Conservation (phyloP, 1,140 invertebrate species). For the Marisa cornuarietis region DNA sequence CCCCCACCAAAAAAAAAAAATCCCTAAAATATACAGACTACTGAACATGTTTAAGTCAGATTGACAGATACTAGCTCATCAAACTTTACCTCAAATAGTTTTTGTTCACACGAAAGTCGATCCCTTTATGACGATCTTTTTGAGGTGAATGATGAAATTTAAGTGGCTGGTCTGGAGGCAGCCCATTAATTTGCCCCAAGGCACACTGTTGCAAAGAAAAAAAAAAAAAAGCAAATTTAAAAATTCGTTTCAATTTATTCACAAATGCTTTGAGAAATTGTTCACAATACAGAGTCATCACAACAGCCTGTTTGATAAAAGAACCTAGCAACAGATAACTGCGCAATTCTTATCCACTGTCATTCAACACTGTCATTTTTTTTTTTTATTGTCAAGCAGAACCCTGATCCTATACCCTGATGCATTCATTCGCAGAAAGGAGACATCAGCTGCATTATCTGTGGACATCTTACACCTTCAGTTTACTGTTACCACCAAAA, state of each 20-base stretch:
- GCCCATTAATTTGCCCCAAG: constrained; percentile 3
- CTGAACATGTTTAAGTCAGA: too few species aligned
- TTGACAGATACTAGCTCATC: too few species aligned
- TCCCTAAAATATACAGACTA: not conserved
- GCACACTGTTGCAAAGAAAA: not conserved
- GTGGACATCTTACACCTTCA: too few species aligned
- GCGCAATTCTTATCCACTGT: not conserved
- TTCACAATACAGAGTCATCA: not conserved
- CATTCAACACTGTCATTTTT: not conserved
- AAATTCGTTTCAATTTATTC: not conserved
- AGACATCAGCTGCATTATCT: too few species aligned
- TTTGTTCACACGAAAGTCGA: constrained; percentile 11
- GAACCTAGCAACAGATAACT: not conserved
- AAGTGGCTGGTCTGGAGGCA: constrained; percentile 9
- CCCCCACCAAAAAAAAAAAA: too few species aligned
- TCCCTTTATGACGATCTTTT: not conserved
- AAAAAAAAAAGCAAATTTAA: not conserved
- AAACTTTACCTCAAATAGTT: constrained; percentile 12
- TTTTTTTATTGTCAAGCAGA: not conserved
- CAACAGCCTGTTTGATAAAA: too few species aligned
- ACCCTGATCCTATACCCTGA: too few species aligned
- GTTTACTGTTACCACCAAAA: too few species aligned
- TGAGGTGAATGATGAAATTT: constrained; percentile 11
- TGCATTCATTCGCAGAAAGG: too few species aligned
- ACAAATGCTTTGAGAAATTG: not conserved